Conservation (phyloP, 2,888 invertebrate genomes). For the Papilio protenor region DNA sequence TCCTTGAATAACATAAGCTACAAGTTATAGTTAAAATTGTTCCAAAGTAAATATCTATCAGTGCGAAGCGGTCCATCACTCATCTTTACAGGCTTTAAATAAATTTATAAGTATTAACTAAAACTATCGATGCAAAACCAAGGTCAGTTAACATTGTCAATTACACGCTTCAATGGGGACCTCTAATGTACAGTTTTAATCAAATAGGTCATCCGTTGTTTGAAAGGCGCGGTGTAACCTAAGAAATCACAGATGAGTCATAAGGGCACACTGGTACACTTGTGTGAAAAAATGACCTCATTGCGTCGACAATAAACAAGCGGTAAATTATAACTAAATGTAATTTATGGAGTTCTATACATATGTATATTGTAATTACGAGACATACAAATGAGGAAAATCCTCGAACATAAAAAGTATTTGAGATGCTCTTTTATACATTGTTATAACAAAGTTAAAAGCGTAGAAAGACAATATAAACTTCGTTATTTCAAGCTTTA, state of each 20-base stretch:
- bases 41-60: not conserved
- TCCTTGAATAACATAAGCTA: too few relatives aligned
- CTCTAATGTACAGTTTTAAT: slow-evolving; percentile 39
- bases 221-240: slow-evolving; percentile 14
- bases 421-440: not conserved
- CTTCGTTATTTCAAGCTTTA: not conserved
- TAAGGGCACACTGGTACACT: slow-evolving; percentile 23
- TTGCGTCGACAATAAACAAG: slow-evolving; percentile 29
- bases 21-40: too few relatives aligned
- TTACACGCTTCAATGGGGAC: slow-evolving; percentile 25
- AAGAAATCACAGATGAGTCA: slow-evolving; percentile 33
- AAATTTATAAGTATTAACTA: not conserved
- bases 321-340: slow-evolving; percentile 19
- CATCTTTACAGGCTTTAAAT: not conserved
- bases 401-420: not conserved
- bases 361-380: not conserved
- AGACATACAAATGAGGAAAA: not conserved
- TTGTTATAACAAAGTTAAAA: not conserved
- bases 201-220: slow-evolving; percentile 41
- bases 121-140: slow-evolving; percentile 4
- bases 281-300: slow-evolving; percentile 38
- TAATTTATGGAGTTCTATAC: slow-evolving; percentile 9
- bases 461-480: not conserved
- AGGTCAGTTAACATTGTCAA: slow-evolving; percentile 23
- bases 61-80: not conserved